Base-by-base conservation (phyloP, 2,113 vertebrate genomes). In the Vulpes ferrilata region DNA sequence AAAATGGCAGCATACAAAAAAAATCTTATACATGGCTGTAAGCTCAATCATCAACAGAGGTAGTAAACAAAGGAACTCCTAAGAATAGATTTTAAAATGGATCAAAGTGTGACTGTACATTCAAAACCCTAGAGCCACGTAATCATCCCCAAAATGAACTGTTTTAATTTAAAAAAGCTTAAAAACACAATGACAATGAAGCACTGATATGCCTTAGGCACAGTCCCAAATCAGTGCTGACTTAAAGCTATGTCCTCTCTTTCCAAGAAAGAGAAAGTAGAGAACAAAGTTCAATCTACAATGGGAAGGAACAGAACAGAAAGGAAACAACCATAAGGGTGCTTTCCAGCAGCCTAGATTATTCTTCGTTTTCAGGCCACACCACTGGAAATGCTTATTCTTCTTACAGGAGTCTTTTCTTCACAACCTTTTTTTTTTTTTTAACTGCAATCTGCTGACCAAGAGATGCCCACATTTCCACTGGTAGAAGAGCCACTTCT, bases 111-210 rank as follows among this genome's bases (percentile, higher is more conserved):
- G 86, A 98, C 98, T 98, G 96, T 98, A 98, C 98, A 98, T 98
- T 99, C 98, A 99, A 98, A 99, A 98, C 97, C 98, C 98, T 98
- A 97, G 98, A 98, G 98, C 98, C 98, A 98, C 57, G 20, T 96
- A 88, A 96, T 97, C 98, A 98, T 98, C 98, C 98, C 98, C 98
- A 98, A 98, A 98, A 98, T 97, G 97, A 99, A 98, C 97, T 97
- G 97, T 97, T 98, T 98, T 98, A 98, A 96, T 98, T 98, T 97
- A 96, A 98, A 98, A 98, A 98, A 95, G 91, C 82, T 97, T 97
- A 95, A 98, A 98, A 98, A 97, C 96, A 98, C 96, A 95, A 96
- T 93, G 97, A 98, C 93, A 98, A 48, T 17, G 92, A 90, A 95
- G 97, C 97, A 98, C 96, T 97, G 98, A 98, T 90, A 96, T 97